phyloP scores from a whole-genome alignment of 2,797 vertebrate species.

The Syngnathus rostellatus region DNA sequence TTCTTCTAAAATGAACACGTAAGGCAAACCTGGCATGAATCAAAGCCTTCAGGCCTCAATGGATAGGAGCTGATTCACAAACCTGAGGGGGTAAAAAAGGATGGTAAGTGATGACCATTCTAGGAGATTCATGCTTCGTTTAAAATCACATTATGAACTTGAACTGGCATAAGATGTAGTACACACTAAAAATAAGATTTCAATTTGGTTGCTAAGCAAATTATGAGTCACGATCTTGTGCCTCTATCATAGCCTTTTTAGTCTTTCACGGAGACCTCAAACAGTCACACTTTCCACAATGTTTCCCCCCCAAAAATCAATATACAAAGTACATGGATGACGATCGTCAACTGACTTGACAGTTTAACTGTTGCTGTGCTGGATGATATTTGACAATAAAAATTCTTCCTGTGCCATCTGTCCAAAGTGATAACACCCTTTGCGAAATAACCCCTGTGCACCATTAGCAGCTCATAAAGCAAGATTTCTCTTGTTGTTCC shows the following conservation, averaged over 20 bases:
- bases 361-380: slow-evolving; percentile 20
- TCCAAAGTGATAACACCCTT: slow-evolving; percentile 47
- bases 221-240: not conserved
- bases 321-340: slow-evolving; percentile 2
- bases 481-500: slow-evolving; percentile 13
- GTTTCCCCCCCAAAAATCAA: not conserved
- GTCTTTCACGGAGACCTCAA: no score
- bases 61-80: not conserved
- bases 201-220: not conserved
- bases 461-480: slow-evolving; percentile 62
- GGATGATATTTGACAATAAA: slow-evolving; percentile 18
- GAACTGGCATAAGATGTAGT: not conserved
- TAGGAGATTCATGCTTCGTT: not conserved
- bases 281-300: slow-evolving; percentile 5
- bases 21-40: slow-evolving; percentile 43
- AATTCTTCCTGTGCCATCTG: slow-evolving; percentile 54
- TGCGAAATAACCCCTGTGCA: slow-evolving; percentile 37
- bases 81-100: not conserved
- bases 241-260: not conserved
- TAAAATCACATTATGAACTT: not conserved
- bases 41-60: slow-evolving; percentile 22
- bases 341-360: slow-evolving; percentile 1
- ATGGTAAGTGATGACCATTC: not conserved
- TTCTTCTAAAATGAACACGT: slow-evolving; percentile 24
- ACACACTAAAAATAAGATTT: not conserved